Percentiles rank a stretch among this genome's conserved stretches.
These are phyloP conservation scores for Garrulus glandarius DNA, from an alignment of 2,797 vertebrate species.

Conservation along the genomic window DNA sequence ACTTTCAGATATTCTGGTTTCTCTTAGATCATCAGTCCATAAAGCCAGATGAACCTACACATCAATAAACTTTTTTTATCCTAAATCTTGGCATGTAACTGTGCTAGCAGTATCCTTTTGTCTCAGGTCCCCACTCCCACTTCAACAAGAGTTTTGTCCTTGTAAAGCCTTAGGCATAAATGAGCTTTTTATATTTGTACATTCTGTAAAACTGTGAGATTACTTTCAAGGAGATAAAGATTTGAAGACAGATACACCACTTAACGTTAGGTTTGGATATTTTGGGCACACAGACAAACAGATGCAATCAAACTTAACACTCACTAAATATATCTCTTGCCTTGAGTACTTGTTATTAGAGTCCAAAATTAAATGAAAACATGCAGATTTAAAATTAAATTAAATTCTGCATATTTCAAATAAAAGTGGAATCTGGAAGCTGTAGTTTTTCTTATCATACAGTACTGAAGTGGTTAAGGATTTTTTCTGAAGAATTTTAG, in stretches of 20 bases:
- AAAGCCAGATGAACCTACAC: background rate
- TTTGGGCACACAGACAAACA: background rate
- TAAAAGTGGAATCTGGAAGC: background rate
- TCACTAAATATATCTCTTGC: background rate
- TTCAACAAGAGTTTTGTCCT: background rate
- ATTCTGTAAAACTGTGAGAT: background rate
- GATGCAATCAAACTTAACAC: background rate
- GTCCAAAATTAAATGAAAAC: background rate
- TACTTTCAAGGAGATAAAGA: background rate
- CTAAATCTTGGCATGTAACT: background rate
- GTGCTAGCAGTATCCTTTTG: background rate
- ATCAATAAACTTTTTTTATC: background rate
- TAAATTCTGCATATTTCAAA: background rate
- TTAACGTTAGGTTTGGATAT: background rate
- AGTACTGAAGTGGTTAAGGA: conserved; percentile 22
- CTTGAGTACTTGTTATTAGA: background rate
- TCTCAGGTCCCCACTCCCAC: background rate
- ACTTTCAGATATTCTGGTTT: background rate
- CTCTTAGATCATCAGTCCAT: background rate
- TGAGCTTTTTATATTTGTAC: background rate
- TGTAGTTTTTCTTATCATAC: background rate
- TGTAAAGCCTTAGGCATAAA: background rate
- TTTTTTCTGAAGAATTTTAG: conserved; percentile 30
- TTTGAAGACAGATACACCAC: background rate
- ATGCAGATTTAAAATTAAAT: background rate